These are phyloP conservation scores for Drosophila nigritarsus DNA, from an alignment of 2,888 invertebrate species.

Conservation along the genomic window DNA sequence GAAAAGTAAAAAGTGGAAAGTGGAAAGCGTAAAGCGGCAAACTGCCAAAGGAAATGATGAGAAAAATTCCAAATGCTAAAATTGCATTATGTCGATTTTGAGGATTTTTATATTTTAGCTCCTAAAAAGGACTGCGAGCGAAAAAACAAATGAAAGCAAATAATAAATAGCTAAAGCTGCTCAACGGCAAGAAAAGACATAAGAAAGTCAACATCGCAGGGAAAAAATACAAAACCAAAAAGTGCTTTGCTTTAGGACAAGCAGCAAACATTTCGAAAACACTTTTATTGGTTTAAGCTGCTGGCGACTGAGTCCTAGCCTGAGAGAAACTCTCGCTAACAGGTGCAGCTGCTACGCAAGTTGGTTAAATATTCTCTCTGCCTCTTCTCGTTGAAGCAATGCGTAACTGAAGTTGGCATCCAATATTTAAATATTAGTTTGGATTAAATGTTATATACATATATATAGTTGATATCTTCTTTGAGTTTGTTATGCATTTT, in stretches of 20 bases:
- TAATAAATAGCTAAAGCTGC: constrained; percentile 42
- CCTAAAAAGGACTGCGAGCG: constrained; percentile 25
- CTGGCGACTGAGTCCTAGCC: constrained; percentile 8
- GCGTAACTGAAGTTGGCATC: background rate
- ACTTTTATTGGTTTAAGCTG: constrained; percentile 68
- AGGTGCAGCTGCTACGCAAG: constrained; percentile 47
- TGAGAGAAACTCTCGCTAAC: constrained; percentile 13
- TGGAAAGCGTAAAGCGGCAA: constrained; percentile 18
- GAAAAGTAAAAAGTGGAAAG: background rate
- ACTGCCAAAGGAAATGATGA: constrained; percentile 43
- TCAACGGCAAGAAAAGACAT: constrained; percentile 49
- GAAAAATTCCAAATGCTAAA: constrained; percentile 62
- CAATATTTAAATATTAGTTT: background rate
- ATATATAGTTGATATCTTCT: background rate
- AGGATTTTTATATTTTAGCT: constrained; percentile 55
- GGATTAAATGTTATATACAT: background rate
- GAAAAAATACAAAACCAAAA: constrained; percentile 38
- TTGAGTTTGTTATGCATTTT: background rate
- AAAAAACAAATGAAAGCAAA: constrained; percentile 19
- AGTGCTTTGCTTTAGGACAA: constrained; percentile 21
- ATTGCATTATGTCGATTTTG: constrained; percentile 78
- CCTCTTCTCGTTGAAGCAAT: background rate
- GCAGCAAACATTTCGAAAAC: constrained; percentile 34
- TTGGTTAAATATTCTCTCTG: constrained; percentile 4
- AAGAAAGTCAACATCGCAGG: constrained; percentile 56